Conservation (phyloP, 2,888 invertebrate genomes). For the Neoscelio sp. region DNA sequence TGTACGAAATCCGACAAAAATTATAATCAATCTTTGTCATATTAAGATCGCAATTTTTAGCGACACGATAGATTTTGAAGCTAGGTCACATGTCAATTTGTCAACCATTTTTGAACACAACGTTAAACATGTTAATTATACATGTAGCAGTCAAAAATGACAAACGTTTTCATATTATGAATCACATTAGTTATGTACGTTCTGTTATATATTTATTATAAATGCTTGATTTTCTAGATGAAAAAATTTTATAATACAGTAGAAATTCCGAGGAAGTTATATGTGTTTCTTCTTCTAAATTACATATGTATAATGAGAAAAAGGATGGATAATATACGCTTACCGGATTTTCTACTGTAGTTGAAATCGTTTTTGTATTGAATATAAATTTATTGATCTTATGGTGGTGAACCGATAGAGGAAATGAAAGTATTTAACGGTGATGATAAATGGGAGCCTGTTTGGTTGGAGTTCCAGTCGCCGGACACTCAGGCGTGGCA, state of each 20-base stretch:
- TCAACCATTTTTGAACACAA: not conserved
- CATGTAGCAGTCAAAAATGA: no score
- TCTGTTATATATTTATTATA: no score
- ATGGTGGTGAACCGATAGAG: constrained; percentile 25
- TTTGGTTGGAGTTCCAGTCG: constrained; percentile 91
- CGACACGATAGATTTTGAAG: not conserved
- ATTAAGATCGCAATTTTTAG: not conserved
- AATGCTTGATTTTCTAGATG: no score
- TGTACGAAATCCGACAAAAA: not conserved
- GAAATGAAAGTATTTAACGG: constrained; percentile 53
- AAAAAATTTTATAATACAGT: no score
- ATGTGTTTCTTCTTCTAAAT: no score
- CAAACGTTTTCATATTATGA: no score
- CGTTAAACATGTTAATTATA: not conserved
- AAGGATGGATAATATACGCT: no score
- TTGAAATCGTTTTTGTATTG: not conserved
- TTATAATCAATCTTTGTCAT: not conserved
- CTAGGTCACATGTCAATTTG: constrained; percentile 5
- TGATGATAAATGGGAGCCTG: constrained; percentile 81
- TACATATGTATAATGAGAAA: no score
- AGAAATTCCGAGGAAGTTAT: no score
- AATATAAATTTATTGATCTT: constrained; percentile 1
- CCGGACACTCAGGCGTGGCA: constrained; percentile 99
- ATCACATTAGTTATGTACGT: no score
- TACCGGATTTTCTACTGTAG: no score